A percentile compares a stretch with the other conserved stretches of the same genome.
Conservation (phyloP, 2,888 invertebrate genomes). For the Galerucella calmariensis region DNA sequence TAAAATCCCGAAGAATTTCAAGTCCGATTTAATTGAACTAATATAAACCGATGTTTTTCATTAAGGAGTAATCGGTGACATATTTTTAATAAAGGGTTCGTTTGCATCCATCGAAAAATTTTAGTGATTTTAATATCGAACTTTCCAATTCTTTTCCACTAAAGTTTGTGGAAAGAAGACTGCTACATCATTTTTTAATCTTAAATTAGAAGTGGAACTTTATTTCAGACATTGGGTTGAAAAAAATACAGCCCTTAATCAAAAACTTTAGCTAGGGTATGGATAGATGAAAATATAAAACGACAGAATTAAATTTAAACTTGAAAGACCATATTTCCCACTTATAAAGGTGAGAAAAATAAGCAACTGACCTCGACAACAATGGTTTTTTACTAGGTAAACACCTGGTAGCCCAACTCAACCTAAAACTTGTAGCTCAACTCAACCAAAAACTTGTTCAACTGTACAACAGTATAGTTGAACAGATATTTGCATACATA, state of each 20-base stretch:
- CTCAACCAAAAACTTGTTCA: no score
- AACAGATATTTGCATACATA: no score
- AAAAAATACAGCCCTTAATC: neutral
- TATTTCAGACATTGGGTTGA: neutral
- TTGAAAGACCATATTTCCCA: no score
- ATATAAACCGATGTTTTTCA: slow-evolving; percentile 53
- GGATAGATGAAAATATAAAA: no score
- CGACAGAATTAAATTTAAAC: no score
- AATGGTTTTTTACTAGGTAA: no score
- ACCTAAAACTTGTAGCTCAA: no score
- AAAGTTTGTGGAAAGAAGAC: slow-evolving; percentile 1
- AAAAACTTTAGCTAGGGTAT: no score
- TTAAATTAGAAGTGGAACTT: neutral
- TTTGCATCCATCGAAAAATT: slow-evolving; percentile 42
- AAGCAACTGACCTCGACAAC: no score
- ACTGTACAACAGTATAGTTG: no score
- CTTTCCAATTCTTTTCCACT: slow-evolving; percentile 19
- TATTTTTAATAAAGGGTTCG: slow-evolving; percentile 54
- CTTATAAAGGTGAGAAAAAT: no score
- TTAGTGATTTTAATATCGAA: slow-evolving; percentile 32
- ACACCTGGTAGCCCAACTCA: no score
- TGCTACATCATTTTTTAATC: slow-evolving; percentile 1
- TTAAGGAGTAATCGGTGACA: slow-evolving; percentile 51
- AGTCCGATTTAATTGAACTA: slow-evolving; percentile 53
- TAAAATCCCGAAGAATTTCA: slow-evolving; percentile 52